These are phyloP conservation scores for Heterohyrax brucei DNA, from an alignment of 2,797 vertebrate genomes.

Conservation along the genomic window DNA sequence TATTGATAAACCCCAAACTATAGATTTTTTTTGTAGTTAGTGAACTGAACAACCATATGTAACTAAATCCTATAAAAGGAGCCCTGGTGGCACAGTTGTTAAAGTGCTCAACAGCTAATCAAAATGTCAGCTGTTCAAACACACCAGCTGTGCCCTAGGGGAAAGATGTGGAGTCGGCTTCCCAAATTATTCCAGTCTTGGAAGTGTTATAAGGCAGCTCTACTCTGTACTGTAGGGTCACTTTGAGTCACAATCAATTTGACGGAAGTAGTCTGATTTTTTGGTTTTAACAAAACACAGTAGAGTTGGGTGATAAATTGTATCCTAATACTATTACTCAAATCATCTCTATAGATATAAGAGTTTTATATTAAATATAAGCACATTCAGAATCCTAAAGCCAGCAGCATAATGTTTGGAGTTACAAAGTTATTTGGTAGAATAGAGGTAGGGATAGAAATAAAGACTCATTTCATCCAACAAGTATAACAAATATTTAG, in stretches of 20 bases:
- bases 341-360: conserved; percentile 74
- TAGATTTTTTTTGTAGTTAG: conserved; percentile 82
- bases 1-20: conserved; percentile 80
- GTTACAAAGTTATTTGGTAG: conserved; percentile 59
- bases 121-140: neutral
- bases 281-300: conserved; percentile 82
- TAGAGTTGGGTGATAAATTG: conserved; percentile 83
- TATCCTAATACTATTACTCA: conserved; percentile 85
- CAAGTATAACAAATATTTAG: conserved; percentile 83
- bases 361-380: conserved; percentile 82
- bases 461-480: conserved; percentile 84
- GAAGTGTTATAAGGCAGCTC: neutral
- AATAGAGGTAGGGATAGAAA: conserved; percentile 81
- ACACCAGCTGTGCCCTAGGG: neutral
- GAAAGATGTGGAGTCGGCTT: neutral
- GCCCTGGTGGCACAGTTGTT: neutral
- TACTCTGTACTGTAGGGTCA: neutral
- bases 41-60: conserved; percentile 86
- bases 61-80: conserved; percentile 81
- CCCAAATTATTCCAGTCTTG: neutral
- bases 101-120: neutral
- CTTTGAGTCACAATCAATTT: neutral
- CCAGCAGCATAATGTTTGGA: conserved; percentile 85
- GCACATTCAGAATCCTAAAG: conserved; percentile 85
- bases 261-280: neutral